Conservation (phyloP, 1,140 invertebrate species). For the Venustaconcha ellipsiformis region DNA sequence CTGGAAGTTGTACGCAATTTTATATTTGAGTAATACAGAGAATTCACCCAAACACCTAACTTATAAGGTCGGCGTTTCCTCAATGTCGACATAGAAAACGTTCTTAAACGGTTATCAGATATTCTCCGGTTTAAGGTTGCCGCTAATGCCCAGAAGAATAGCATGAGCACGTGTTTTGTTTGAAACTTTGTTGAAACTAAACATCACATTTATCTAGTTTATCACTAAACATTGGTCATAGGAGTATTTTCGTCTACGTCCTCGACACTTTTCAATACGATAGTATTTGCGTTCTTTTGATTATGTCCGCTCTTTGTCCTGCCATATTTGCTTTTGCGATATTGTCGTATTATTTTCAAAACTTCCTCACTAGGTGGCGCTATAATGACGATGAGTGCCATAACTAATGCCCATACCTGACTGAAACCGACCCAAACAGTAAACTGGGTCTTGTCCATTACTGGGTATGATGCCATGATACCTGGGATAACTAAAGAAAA, state of each 20-base stretch:
- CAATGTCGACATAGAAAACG: too few relatives aligned
- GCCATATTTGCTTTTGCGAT: conserved; percentile 33
- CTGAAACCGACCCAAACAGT: conserved; percentile 62
- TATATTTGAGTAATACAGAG: too few relatives aligned
- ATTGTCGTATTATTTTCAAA: conserved; percentile 56
- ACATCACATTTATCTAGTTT: too few relatives aligned
- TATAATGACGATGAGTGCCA: conserved; percentile 61
- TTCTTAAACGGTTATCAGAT: too few relatives aligned
- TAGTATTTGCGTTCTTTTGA: conserved; percentile 25
- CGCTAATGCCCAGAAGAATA: too few relatives aligned
- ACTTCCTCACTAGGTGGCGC: conserved; percentile 61
- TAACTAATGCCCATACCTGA: conserved; percentile 59
- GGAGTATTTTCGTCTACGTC: conserved; percentile 19
- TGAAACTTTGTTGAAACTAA: too few relatives aligned
- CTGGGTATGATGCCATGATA: conserved; percentile 57
- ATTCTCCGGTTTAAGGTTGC: too few relatives aligned
- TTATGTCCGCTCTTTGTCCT: conserved; percentile 2
- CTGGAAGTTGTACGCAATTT: too few relatives aligned
- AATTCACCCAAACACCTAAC: too few relatives aligned
- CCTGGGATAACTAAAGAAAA: conserved; percentile 62
- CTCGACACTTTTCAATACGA: conserved; percentile 8
- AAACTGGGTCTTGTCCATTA: conserved; percentile 59
- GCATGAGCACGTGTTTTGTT: too few relatives aligned
- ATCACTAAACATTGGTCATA: conserved; percentile 28
- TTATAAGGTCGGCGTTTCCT: too few relatives aligned